phyloP scores from a whole-genome alignment of 2,888 invertebrate species.

The Augochlorella aurata region DNA sequence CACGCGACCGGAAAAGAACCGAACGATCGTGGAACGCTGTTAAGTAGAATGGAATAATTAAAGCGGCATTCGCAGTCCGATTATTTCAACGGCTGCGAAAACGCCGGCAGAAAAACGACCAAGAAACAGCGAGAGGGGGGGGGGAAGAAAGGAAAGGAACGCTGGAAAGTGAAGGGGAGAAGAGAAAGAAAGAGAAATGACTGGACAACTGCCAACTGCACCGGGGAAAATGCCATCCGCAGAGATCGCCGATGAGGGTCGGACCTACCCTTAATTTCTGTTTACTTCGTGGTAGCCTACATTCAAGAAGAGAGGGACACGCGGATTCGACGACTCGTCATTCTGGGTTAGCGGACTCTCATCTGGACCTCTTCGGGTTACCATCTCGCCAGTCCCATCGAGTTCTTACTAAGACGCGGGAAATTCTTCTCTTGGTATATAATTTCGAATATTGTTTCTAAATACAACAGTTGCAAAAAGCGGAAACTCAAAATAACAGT shows the following conservation, averaged over 20 bases:
- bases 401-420: background rate
- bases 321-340: constrained; percentile 1
- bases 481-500: too few relatives aligned
- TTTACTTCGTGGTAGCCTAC: constrained; percentile 49
- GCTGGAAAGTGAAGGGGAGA: constrained; percentile 38
- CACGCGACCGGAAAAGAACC: constrained; percentile 50
- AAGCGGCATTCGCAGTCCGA: constrained; percentile 56
- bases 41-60: constrained; percentile 71
- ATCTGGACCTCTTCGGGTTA: background rate
- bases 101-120: constrained; percentile 29
- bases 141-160: constrained; percentile 18
- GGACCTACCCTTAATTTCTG: constrained; percentile 57
- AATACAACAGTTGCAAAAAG: background rate
- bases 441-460: background rate
- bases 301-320: background rate
- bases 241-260: constrained; percentile 58
- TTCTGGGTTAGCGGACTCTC: constrained; percentile 31
- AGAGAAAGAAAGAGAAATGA: constrained; percentile 51
- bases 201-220: constrained; percentile 62
- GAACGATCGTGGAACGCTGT: constrained; percentile 58
- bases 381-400: background rate
- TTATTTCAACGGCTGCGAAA: constrained; percentile 50
- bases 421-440: too few relatives aligned
- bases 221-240: constrained; percentile 52
- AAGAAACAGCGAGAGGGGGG: constrained; percentile 33